Evolutionary conservation across 2,113 vertebrate species (phyloP), one percentile per base, ranked within the genome.

Genomic region (Mionectes macconnelli): DNA sequence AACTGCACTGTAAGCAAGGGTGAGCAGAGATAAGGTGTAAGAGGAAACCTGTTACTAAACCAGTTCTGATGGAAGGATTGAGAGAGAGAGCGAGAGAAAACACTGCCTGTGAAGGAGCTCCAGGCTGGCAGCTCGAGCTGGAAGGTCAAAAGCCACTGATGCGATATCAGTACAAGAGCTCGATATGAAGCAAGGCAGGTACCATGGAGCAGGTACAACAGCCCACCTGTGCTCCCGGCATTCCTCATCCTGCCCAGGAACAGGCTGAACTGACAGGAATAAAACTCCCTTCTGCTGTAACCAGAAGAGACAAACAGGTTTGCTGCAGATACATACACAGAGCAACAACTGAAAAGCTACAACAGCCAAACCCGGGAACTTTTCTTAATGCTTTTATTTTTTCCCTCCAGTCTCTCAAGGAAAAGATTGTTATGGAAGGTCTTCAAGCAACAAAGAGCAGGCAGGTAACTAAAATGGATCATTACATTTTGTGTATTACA

Each of bases 151-250:
- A 78, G 10, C 33, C 64, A 47, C 13, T 10, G 77, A 42, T 25
- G 21, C 9, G 33, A 25, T 8, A 13, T 28, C 44, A 73, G 70
- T 16, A 23, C 40, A 75, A 12, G 0, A 0, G 40, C 56, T n/a
- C 5, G 12, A 25, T 14, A 50, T 2, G 14, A 33, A 79, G 42
- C 22, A 49, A 84, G 28, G 56, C 64, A 63, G 79, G 68, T 37
- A 76, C 30, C 67, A 63, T 0, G 4, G 74, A 42, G 59, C 68
- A 80, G 19, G 12, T 53, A 53, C 49, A 64, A 18, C 21, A 69
- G 67, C 50, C 50, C 1, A 0, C 20, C 8, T 0, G 23, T 23
- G 27, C 69, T 75, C 69, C 47, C 42, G 69, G 42, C 18, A 2
- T 8, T 50, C 90, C 33, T 30, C 85, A 50, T 8, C 25, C 18